Base-by-base conservation (phyloP, 2,888 invertebrate species). In the Corythucha ciliata region DNA sequence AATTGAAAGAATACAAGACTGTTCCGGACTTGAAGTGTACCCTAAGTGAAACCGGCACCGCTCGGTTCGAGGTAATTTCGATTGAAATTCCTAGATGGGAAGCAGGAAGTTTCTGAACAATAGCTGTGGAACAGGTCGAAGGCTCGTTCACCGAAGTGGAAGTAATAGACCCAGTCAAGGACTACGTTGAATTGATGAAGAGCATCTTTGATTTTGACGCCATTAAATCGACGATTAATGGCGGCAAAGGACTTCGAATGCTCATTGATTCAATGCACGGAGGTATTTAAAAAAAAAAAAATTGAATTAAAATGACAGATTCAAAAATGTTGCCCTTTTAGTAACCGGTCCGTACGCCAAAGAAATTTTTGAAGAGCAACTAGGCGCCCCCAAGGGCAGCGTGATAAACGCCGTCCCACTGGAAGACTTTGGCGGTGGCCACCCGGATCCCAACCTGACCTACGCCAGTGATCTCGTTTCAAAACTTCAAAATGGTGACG, bases 301-400 rank as follows among this genome's bases (percentile, higher is more conserved):
- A 14, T 21, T 2, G 2, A 14, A 7, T 25, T 14, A 26, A 50
- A 39, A 7, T 52, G 26, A 36, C 34, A 41, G 36, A 34, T 33
- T 52, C 16, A 27, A 41, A 29, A 24, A 51, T 48, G 52, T 42
- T 41, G 22, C 7, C 33, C 20, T 67, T 71, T 5, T 65, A 90
- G 98, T 97, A 0, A 97, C 97, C 54, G 98, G 98, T 1, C 88
- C 94, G 0, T 99, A 98, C 70, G 90, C 92, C 0, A 78, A 79
- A 60, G 77, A 81, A 49, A 90, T 98, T 60, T 90, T 97, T 66
- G 71, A 86, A 10, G 80, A 87, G 37, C 88, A 90, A 65, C 72
- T 99, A 36, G 87, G 88, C 0, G 84, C 90, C 0, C 70, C 78
- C 2, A 72, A 76, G 2, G 71, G 75, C 33, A 81, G 78, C 63